A percentile compares a stretch with the other conserved stretches of the same genome.
Evolutionary conservation across 2,888 invertebrate species (phyloP).

Genomic region (Epirrita christyi): DNA sequence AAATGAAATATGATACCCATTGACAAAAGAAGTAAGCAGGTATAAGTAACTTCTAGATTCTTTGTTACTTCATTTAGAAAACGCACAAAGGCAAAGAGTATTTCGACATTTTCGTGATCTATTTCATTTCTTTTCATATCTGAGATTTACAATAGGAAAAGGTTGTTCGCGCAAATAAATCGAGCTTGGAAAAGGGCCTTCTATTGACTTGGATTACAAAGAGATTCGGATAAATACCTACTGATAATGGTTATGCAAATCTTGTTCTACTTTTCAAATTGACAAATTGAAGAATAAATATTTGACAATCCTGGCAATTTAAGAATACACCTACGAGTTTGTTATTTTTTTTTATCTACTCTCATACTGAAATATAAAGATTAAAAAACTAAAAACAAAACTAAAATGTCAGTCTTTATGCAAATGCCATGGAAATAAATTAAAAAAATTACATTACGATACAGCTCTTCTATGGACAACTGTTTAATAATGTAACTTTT

Average conservation of each 20-base stretch:
- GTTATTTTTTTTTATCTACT: no score
- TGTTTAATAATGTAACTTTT: no score
- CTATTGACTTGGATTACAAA: slow-evolving; percentile 35
- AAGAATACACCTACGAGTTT: no score
- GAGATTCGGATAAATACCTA: slow-evolving; percentile 20
- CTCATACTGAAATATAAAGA: no score
- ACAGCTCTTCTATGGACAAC: no score
- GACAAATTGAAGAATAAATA: neutral
- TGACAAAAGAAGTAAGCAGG: no score
- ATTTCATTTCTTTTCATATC: slow-evolving; percentile 39
- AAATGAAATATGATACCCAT: no score
- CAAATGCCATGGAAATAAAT: no score
- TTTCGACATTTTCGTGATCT: slow-evolving; percentile 30
- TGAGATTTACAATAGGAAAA: slow-evolving; percentile 41
- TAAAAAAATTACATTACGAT: no score
- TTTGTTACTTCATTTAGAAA: slow-evolving; percentile 13
- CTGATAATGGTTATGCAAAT: slow-evolving; percentile 11
- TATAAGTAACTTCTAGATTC: neutral
- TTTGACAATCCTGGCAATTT: neutral
- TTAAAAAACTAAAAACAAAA: no score
- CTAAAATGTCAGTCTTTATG: no score
- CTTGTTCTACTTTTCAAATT: slow-evolving; percentile 4
- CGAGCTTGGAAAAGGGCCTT: slow-evolving; percentile 42
- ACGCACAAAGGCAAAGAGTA: slow-evolving; percentile 21
- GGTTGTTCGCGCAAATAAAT: slow-evolving; percentile 47